phyloP scores from a whole-genome alignment of 2,888 invertebrate genomes.

The Fragum fragum region DNA sequence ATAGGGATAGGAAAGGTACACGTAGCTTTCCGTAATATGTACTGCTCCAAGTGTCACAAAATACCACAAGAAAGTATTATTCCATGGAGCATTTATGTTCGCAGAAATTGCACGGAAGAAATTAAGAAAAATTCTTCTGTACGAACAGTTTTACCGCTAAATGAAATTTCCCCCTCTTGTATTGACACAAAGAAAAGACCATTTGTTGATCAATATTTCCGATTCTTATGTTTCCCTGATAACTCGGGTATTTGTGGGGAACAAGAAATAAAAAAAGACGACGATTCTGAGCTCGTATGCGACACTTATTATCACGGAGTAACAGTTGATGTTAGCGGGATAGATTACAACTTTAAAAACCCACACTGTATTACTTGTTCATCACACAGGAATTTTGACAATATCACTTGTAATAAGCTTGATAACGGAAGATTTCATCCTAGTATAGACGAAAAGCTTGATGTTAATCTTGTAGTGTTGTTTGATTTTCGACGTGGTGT shows the following conservation, averaged over 20 bases:
- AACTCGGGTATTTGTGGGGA: neutral
- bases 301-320: neutral
- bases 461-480: neutral
- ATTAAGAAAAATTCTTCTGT: neutral
- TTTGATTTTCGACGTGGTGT: slow-evolving; percentile 10
- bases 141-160: neutral
- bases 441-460: neutral
- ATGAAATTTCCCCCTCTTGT: neutral
- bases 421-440: neutral
- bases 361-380: slow-evolving; percentile 4
- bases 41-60: slow-evolving; percentile 12
- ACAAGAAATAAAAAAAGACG: neutral
- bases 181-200: neutral
- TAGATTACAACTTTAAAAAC: neutral
- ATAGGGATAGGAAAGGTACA: neutral
- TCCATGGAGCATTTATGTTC: neutral
- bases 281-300: neutral
- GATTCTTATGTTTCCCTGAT: neutral
- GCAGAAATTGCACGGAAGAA: neutral
- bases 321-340: neutral
- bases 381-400: neutral
- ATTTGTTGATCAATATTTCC: neutral
- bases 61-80: neutral
- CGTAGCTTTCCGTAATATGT: slow-evolving; percentile 14
- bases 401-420: neutral